phyloP scores from a whole-genome alignment of 2,797 vertebrate species.

The Ceryle rudis region DNA sequence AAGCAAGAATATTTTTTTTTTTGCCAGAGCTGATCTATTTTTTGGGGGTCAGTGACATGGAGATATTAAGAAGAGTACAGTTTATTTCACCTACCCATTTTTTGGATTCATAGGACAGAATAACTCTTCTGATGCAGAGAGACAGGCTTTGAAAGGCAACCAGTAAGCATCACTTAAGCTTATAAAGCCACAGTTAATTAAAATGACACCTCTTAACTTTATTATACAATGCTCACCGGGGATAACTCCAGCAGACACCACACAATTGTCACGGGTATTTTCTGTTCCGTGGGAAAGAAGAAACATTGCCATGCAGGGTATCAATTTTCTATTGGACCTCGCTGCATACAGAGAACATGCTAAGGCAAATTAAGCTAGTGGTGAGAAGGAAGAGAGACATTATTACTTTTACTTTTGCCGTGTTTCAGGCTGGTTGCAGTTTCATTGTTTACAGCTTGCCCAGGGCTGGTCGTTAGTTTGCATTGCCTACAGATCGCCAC shows the following conservation, averaged over 20 bases:
- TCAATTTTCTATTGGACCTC: background rate
- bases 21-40: background rate
- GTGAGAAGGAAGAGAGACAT: background rate
- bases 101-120: background rate
- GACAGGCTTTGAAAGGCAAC: background rate
- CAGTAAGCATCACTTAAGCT: background rate
- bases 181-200: background rate
- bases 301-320: background rate
- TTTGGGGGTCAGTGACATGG: background rate
- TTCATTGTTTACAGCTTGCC: background rate
- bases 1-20: background rate
- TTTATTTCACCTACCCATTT: background rate
- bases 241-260: background rate
- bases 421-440: background rate
- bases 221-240: background rate
- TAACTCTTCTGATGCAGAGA: background rate
- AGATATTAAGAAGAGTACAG: background rate
- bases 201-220: background rate
- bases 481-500: slow-evolving; percentile 32
- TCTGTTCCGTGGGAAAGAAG: background rate
- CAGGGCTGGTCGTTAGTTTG: background rate
- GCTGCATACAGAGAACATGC: background rate
- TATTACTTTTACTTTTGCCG: background rate
- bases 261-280: background rate
- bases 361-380: background rate